Conservation (phyloP, 1,140 invertebrate genomes). For the Steinernema feltiae region DNA sequence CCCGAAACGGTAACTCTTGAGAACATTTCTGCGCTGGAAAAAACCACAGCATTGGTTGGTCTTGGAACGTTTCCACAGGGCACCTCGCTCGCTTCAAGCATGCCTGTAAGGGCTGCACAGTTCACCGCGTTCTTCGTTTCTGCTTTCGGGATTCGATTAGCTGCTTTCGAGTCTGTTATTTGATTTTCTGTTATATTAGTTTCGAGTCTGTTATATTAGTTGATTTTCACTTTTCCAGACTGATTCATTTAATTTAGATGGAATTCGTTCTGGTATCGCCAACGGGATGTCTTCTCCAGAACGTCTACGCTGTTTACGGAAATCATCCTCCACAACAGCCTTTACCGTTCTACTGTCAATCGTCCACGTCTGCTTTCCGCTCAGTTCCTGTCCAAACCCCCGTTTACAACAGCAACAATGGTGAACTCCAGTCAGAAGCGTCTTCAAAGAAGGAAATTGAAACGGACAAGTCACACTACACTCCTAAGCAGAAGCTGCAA, state of each 20-base stretch:
- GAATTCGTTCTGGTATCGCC: not conserved
- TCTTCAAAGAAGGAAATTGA: not conserved
- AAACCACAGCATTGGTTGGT: too few species aligned
- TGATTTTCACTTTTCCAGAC: not conserved
- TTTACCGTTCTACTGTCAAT: not conserved
- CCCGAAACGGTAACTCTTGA: too few species aligned
- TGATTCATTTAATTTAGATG: not conserved
- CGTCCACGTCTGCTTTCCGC: not conserved
- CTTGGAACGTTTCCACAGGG: too few species aligned
- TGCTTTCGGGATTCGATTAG: too few species aligned
- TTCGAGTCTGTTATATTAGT: too few species aligned
- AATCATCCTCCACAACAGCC: not conserved
- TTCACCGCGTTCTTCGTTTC: too few species aligned
- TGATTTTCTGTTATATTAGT: too few species aligned
- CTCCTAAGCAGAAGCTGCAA: not conserved
- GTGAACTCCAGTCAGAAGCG: too few species aligned
- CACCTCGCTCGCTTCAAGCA: too few species aligned
- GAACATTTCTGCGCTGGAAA: too few species aligned
- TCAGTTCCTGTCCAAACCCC: not conserved
- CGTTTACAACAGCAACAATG: not conserved
- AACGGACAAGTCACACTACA: not conserved
- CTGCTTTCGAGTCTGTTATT: too few species aligned
- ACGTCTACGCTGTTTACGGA: not conserved
- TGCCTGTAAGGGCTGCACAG: too few species aligned
- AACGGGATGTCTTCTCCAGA: not conserved